These are phyloP conservation scores for Dryas iulia DNA, from an alignment of 1,140 invertebrate species.

Conservation along the genomic window DNA sequence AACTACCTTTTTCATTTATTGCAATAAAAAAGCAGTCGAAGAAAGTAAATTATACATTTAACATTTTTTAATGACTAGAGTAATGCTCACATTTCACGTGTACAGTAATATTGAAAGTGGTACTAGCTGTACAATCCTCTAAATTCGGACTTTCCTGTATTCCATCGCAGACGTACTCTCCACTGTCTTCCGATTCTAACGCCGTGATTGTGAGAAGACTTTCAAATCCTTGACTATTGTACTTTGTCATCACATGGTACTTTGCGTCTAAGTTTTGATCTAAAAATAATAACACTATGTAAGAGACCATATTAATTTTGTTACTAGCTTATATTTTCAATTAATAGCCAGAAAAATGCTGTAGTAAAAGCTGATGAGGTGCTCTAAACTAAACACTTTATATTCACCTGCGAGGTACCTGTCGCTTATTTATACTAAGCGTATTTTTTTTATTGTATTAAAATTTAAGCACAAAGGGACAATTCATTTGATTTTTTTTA, in stretches of 20 bases:
- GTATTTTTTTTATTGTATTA: too few species aligned
- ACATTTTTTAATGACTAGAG: not conserved
- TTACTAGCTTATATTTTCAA: too few species aligned
- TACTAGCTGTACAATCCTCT: constrained; percentile 43
- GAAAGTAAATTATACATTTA: not conserved
- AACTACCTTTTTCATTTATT: too few species aligned
- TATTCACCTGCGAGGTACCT: too few species aligned
- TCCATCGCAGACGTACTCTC: constrained; percentile 52
- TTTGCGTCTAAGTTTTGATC: constrained; percentile 32
- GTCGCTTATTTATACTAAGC: too few species aligned
- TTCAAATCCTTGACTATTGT: constrained; percentile 59
- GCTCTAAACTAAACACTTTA: too few species aligned
- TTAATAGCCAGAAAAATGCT: too few species aligned
- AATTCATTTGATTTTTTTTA: too few species aligned
- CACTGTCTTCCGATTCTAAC: constrained; percentile 51
- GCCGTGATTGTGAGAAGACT: constrained; percentile 57
- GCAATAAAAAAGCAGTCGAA: not conserved
- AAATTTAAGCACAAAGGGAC: too few species aligned
- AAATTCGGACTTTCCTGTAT: constrained; percentile 45
- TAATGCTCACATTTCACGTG: constrained; percentile 56
- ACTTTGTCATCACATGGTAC: constrained; percentile 60
- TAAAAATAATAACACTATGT: not conserved
- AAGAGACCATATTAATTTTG: too few species aligned
- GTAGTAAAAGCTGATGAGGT: too few species aligned
- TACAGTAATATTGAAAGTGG: constrained; percentile 47